Evolutionary conservation across 2,113 vertebrate species (phyloP).

Genomic region (Ptilonorhynchus violaceus): DNA sequence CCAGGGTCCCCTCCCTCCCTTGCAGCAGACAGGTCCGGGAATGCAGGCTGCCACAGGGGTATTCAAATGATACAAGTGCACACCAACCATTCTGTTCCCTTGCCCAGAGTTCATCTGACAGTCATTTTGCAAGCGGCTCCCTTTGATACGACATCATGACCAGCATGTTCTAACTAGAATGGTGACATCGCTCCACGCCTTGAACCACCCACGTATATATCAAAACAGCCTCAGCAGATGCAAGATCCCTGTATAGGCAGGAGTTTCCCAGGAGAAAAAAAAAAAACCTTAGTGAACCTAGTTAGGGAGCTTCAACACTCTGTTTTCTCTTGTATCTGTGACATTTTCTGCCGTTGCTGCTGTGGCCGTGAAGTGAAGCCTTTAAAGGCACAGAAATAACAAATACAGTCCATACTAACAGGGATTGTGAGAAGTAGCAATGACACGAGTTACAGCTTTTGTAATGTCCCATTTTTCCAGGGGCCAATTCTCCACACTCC

Average conservation of each 20-base stretch:
- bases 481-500: background rate
- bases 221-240: slow-evolving; percentile 5
- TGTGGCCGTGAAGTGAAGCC: background rate
- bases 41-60: background rate
- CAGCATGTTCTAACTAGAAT: slow-evolving; percentile 47
- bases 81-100: background rate
- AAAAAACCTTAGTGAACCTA: background rate
- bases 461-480: background rate
- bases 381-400: background rate
- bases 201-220: slow-evolving; percentile 43
- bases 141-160: background rate
- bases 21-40: background rate
- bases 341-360: background rate
- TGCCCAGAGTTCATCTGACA: slow-evolving; percentile 17
- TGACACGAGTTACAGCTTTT: background rate
- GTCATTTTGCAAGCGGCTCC: slow-evolving; percentile 7
- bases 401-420: background rate
- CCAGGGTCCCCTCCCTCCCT: background rate
- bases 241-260: background rate
- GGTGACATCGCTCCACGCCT: slow-evolving; percentile 47
- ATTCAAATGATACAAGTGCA: background rate
- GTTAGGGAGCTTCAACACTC: background rate
- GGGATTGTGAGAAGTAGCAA: background rate
- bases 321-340: background rate
- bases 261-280: slow-evolving; percentile 10